These are phyloP conservation scores for Dicrurus megarhynchus DNA, from an alignment of 2,113 vertebrate genomes.

Conservation along the genomic window DNA sequence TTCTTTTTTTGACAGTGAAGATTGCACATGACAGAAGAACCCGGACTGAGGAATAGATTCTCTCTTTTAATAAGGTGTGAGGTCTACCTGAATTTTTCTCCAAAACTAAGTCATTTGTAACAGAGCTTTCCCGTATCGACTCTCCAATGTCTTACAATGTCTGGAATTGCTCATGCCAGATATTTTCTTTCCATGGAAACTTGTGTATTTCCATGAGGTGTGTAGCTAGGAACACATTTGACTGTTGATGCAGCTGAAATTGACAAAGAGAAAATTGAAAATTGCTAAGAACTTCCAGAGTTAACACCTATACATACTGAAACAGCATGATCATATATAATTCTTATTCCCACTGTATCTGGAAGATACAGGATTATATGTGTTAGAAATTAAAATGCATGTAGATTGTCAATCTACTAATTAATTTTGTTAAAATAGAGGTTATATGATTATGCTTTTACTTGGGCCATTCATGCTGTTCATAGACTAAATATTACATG, in stretches of 20 bases:
- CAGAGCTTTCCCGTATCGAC: background rate
- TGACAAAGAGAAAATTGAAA: background rate
- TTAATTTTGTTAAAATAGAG: background rate
- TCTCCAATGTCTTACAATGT: background rate
- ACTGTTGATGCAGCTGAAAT: background rate
- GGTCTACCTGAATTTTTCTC: background rate
- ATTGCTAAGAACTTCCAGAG: background rate
- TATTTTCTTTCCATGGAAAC: background rate
- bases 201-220: background rate
- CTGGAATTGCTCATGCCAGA: background rate
- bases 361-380: background rate
- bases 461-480: background rate
- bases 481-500: background rate
- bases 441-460: background rate
- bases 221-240: background rate
- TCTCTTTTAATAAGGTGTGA: background rate
- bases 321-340: background rate
- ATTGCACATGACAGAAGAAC: background rate
- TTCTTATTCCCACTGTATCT: background rate
- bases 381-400: background rate
- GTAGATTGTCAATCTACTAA: background rate
- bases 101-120: background rate
- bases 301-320: background rate
- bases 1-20: background rate
- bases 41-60: background rate